Conservation (phyloP, 2,888 invertebrate species). For the Chloroclysta siterata region DNA sequence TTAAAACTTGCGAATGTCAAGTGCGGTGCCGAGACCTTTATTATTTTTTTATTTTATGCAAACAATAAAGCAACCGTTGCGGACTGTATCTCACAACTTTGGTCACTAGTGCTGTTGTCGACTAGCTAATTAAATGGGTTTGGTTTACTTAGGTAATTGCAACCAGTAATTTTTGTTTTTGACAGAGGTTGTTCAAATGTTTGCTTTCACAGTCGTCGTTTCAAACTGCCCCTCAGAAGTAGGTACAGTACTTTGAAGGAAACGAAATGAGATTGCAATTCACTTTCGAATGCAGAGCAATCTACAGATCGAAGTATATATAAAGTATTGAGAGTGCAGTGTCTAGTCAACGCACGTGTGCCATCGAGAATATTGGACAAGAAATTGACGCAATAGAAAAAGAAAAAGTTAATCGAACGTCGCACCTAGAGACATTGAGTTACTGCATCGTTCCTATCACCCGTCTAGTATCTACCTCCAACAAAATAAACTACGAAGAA, state of each 20-base stretch:
- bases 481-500: constrained; percentile 63
- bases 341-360: constrained; percentile 35
- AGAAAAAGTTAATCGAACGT: constrained; percentile 55
- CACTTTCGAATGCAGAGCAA: constrained; percentile 19
- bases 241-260: constrained; percentile 1
- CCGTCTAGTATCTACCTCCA: constrained; percentile 38
- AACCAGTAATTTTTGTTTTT: constrained; percentile 5
- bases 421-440: constrained; percentile 56
- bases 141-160: constrained; percentile 20
- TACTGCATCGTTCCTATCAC: constrained; percentile 57
- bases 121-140: constrained; percentile 38
- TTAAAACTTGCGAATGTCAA: constrained; percentile 84
- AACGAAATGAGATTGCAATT: constrained; percentile 21
- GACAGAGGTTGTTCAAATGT: not conserved
- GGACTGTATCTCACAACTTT: constrained; percentile 47
- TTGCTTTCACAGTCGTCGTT: not conserved
- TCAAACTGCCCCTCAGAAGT: not conserved
- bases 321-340: constrained; percentile 32
- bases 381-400: constrained; percentile 39
- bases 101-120: constrained; percentile 41
- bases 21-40: constrained; percentile 64
- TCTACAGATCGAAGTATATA: constrained; percentile 28
- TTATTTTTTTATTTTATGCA: constrained; percentile 71
- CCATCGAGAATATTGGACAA: constrained; percentile 41
- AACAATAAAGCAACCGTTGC: constrained; percentile 56